These are phyloP conservation scores for Chlorops oryzae DNA, from an alignment of 1,140 invertebrate genomes.

Conservation along the genomic window DNA sequence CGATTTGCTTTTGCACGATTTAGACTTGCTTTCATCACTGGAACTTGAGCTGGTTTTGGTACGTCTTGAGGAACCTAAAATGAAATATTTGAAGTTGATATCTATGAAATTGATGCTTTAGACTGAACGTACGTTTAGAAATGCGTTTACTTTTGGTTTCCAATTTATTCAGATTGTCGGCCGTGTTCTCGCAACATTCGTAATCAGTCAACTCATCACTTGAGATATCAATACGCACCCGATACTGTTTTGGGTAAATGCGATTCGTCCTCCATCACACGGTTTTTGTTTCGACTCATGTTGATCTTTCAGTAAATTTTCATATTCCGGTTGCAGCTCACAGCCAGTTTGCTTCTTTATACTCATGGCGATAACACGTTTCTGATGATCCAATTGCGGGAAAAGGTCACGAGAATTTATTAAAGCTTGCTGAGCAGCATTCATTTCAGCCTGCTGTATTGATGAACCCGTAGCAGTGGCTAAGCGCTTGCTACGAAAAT, in stretches of 20 bases:
- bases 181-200: too few species aligned
- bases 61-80: too few species aligned
- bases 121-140: too few species aligned
- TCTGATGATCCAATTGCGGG: slow-evolving; percentile 87
- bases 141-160: too few species aligned
- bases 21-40: too few species aligned
- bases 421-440: slow-evolving; percentile 86
- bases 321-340: slow-evolving; percentile 26
- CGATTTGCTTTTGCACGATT: too few species aligned
- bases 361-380: slow-evolving; percentile 82
- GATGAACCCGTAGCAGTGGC: slow-evolving; percentile 88
- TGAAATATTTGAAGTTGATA: too few species aligned
- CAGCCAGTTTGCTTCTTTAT: slow-evolving; percentile 61
- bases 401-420: slow-evolving; percentile 79
- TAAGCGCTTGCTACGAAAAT: slow-evolving; percentile 83
- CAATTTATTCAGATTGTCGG: too few species aligned
- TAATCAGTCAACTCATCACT: slow-evolving; percentile 42
- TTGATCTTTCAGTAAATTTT: slow-evolving; percentile 16
- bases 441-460: slow-evolving; percentile 98
- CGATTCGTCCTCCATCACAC: slow-evolving; percentile 30
- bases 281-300: slow-evolving; percentile 23
- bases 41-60: too few species aligned
- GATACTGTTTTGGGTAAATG: slow-evolving; percentile 46
- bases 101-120: too few species aligned
- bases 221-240: slow-evolving; percentile 40